Evolutionary conservation across 2,113 vertebrate species (phyloP), one percentile per base, ranked within the genome.

Genomic region (Pedetes capensis): DNA sequence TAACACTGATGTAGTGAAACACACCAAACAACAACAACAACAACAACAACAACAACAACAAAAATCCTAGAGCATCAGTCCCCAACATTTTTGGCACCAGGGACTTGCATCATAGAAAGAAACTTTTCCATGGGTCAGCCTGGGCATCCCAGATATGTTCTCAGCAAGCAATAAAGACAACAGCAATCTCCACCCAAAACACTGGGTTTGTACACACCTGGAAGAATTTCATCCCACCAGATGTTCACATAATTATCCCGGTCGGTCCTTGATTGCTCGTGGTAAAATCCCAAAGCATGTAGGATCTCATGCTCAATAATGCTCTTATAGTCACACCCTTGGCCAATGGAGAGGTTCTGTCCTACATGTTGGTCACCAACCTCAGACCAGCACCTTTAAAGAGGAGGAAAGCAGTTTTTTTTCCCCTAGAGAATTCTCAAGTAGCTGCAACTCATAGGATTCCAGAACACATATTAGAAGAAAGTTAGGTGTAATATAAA

Each of bases 191-290:
- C 0, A 59, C 27, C 78, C 92, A 3, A 20, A 80, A 53, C 64
- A 8, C 49, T 69, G 53, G 3, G 1, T 87, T 76, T 32, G 83
- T 94, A 97, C 98, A 47, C 42, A 99, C 99, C 99, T 97, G 96
- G 5, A 89, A 95, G 84, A 82, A 99, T 98, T 97, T 99, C 97
- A 76, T 99, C 96, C 97, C 99, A 99, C 98, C 98, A 99, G 96
- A 99, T 99, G 29, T 97, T 97, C 32, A 99, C 99, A 0, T 99
- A 99, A 96, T 99, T 99, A 91, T 99, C 99, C 7, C 99, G 97
- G 97, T 99, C 99, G 6, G 91, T 98, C 81, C 99, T 98, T 0
- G 99, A 99, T 97, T 99, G 99, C 85, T 99, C 99, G 0, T 99
- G 99, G 91, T 99, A 99, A 97, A 99, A 99, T 68, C 99, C 99